Evolutionary conservation across 53 echinoderm and acorn worm genomes (phyloP), one percentile per base, ranked within the genome.

Genomic region (Mesocentrotus franciscanus): DNA sequence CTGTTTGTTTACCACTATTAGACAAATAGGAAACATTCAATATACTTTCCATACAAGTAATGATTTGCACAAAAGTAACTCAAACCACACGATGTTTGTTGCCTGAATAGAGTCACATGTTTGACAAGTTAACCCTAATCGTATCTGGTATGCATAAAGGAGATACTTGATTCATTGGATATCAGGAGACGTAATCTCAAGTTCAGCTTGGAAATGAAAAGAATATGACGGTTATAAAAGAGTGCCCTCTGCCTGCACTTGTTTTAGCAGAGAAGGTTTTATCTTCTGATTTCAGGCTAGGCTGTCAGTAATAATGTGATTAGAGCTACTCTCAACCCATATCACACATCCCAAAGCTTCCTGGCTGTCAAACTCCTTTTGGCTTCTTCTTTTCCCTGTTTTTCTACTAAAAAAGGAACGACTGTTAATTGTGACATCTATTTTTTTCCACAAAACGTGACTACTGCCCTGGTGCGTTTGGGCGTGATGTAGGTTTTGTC

Each of bases 41-140:
- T 87, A 64, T 91, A 35, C 66, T 14, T 39, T n/a, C 66, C 62
- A 91, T 22, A 60, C 58, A 15, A 9, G 90, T 33, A 30, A 62
- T 91, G 91, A 91, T n/a, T 91, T 91, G 91, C 91, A 91, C 66
- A 91, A 91, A 91, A 91, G 2, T 91, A 91, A 91, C 64, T 91
- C 91, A 91, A 91, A 62, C 91, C 91, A 34, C 34, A 61, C 66
- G 24, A 20, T 66, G 22, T 35, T 87, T 87, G 56, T 58, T 1
- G 27, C 58, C 22, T 42, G 18, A 84, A 49, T 55, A 3, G 27
- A 87, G 49, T 87, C 87, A 58, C 16, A 26, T 87, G n/a, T 58
- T 87, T 87, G 57, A 87, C 87, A 87, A 87, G 87, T 58, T 58
- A 11, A 58, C 27, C 29, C 29, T 2, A n/a, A 87, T 87, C 11